Conservation (phyloP, 2,888 invertebrate species). For the Acanthosoma haemorrhoidale region DNA sequence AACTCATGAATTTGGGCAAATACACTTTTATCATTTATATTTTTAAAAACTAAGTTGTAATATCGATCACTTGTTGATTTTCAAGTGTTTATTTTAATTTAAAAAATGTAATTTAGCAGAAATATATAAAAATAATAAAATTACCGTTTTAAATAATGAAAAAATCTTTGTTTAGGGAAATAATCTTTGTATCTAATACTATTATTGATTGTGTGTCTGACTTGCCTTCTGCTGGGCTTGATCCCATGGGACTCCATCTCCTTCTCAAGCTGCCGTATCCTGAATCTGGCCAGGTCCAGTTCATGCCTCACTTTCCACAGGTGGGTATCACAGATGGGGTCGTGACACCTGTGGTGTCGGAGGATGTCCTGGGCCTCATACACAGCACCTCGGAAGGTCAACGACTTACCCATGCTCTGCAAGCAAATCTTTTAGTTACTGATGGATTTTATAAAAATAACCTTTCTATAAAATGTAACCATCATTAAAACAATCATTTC, state of each 20-base stretch:
- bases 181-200: no score
- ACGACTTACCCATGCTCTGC: constrained; percentile 65
- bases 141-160: no score
- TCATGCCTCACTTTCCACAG: constrained; percentile 89
- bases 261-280: constrained; percentile 79
- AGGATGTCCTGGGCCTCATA: constrained; percentile 72
- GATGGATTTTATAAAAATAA: background rate
- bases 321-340: constrained; percentile 73
- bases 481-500: background rate
- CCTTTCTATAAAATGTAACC: background rate
- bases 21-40: no score
- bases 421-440: constrained; percentile 3
- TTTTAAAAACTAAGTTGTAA: no score
- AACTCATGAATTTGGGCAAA: no score
- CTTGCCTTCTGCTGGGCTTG: constrained; percentile 55
- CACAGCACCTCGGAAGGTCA: constrained; percentile 75
- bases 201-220: no score
- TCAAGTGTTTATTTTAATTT: no score
- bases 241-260: constrained; percentile 78
- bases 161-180: no score
- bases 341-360: constrained; percentile 67
- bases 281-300: constrained; percentile 76
- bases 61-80: no score
- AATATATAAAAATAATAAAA: no score
- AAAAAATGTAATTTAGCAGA: no score